These are phyloP conservation scores for Pterobdella sp. DNA, from an alignment of 2,888 invertebrate species.

Conservation along the genomic window DNA sequence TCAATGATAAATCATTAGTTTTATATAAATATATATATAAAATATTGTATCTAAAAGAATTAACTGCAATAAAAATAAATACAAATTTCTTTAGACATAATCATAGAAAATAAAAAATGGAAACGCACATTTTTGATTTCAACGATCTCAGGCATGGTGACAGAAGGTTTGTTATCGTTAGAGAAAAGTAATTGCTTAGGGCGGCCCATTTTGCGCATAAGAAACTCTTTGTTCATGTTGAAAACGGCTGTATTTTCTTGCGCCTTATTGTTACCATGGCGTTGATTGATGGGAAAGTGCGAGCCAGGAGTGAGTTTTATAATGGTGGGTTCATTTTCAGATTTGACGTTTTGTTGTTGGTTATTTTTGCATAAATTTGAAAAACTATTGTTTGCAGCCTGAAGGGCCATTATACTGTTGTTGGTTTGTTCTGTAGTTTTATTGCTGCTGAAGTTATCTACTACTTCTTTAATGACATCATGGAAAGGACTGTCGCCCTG, in stretches of 20 bases:
- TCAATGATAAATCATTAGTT: no score
- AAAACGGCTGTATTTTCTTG: slow-evolving; percentile 14
- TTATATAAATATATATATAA: no score
- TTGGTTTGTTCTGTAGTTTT: neutral
- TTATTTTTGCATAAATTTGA: neutral
- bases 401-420: neutral
- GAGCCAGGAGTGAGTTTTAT: neutral
- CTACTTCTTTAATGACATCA: neutral
- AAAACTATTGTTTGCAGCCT: neutral
- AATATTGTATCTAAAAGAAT: no score
- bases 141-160: slow-evolving; percentile 8
- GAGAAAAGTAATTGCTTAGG: neutral
- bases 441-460: neutral
- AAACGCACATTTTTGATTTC: no score
- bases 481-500: neutral
- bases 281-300: slow-evolving; percentile 7
- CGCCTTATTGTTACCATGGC: slow-evolving; percentile 17
- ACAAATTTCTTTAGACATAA: no score
- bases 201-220: slow-evolving; percentile 17
- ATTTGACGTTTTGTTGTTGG: neutral
- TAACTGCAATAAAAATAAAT: no score
- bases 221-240: slow-evolving; percentile 23
- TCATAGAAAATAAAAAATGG: no score
- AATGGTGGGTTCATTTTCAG: neutral
- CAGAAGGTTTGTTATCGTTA: slow-evolving; percentile 1